phyloP scores from a whole-genome alignment of 2,797 vertebrate species.

The Lutjanus argentimaculatus region DNA sequence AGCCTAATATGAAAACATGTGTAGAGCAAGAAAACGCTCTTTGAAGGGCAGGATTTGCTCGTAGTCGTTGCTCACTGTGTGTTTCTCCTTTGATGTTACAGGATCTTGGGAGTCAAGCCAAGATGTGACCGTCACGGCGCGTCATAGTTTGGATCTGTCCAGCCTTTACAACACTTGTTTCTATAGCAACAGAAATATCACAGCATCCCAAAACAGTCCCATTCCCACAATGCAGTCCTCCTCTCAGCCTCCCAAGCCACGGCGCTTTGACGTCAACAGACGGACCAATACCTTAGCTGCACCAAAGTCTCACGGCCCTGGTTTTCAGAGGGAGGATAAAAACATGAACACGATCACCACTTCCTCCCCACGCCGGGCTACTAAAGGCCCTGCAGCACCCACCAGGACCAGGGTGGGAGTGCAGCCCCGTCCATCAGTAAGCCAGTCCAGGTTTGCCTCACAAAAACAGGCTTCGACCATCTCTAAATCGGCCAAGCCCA shows the following conservation, averaged over 20 bases:
- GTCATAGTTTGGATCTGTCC: constrained; percentile 76
- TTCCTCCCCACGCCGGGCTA: constrained; percentile 66
- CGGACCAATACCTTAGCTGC: constrained; percentile 65
- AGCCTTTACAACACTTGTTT: constrained; percentile 70
- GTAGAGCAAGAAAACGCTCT: constrained; percentile 21
- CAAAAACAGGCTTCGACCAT: constrained; percentile 72
- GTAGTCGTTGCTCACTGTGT: constrained; percentile 64
- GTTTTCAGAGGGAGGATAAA: constrained; percentile 85
- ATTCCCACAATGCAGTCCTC: constrained; percentile 85
- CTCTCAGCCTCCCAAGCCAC: constrained; percentile 81
- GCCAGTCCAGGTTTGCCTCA: constrained; percentile 73
- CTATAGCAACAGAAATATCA: constrained; percentile 80
- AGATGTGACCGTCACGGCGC: constrained; percentile 82
- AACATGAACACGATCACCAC: constrained; percentile 81
- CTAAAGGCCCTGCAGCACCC: constrained; percentile 73
- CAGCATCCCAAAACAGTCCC: constrained; percentile 49
- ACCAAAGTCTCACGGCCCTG: constrained; percentile 74
- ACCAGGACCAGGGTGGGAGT: constrained; percentile 73
- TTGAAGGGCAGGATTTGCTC: constrained; percentile 38
- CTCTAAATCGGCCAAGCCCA: constrained; percentile 75
- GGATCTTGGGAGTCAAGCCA: constrained; percentile 80
- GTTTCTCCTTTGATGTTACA: constrained; percentile 84
- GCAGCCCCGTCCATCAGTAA: constrained; percentile 74
- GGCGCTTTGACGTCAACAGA: constrained; percentile 81
- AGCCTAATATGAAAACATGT: constrained; percentile 30